These are phyloP conservation scores for Hemichromis elongatus DNA, from an alignment of 2,113 vertebrate genomes.

Conservation along the genomic window DNA sequence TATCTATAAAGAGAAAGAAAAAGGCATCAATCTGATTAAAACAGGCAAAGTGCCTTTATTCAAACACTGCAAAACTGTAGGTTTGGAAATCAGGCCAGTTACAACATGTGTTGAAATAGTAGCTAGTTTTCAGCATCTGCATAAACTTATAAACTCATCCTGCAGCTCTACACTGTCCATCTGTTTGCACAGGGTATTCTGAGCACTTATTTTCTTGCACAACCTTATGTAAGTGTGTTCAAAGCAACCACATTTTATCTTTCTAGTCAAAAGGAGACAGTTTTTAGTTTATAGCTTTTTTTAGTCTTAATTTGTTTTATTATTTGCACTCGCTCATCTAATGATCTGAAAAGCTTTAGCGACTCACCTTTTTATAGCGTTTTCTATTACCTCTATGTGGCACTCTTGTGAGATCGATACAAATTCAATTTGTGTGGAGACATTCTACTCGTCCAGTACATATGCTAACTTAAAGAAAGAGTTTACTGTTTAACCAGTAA, in stretches of 20 bases:
- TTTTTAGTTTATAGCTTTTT: not conserved
- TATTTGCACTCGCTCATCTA: not conserved
- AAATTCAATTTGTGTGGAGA: not conserved
- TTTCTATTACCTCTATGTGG: not conserved
- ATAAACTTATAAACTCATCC: not conserved
- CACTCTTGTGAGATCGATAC: not conserved
- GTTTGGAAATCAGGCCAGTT: not conserved
- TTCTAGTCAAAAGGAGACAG: not conserved
- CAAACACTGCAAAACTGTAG: not conserved
- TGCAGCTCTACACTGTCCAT: not conserved
- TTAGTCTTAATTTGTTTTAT: not conserved
- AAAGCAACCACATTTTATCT: not conserved
- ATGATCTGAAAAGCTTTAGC: not conserved
- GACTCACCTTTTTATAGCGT: not conserved
- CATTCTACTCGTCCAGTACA: conserved; percentile 11
- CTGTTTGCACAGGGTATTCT: not conserved
- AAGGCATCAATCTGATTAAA: not conserved
- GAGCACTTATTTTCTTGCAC: not conserved
- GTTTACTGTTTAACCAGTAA: conserved; percentile 8
- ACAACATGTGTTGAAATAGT: not conserved
- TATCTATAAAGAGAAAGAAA: not conserved
- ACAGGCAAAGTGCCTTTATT: not conserved
- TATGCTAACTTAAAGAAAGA: not conserved
- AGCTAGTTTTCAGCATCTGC: not conserved
- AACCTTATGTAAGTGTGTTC: not conserved